phyloP scores from a whole-genome alignment of 2,888 invertebrate species.

The Hydrotaea cyrtoneurina region DNA sequence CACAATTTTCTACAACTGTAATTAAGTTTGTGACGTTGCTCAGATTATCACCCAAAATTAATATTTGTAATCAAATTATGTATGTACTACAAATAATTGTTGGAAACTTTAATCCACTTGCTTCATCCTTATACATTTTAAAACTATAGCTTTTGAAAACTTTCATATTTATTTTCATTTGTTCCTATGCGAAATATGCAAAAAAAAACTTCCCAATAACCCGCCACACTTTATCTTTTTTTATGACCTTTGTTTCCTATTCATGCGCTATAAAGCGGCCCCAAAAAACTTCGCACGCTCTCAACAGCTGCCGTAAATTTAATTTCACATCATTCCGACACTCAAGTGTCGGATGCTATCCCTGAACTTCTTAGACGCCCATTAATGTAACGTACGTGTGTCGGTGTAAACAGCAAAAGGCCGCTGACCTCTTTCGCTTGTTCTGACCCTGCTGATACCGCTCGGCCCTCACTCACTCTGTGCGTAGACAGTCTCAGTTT shows the following conservation, averaged over 20 bases:
- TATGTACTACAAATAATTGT: no score
- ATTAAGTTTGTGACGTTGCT: no score
- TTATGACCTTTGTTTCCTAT: not conserved
- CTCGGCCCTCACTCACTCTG: not conserved
- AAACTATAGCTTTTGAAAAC: no score
- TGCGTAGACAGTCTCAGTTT: conserved; percentile 16
- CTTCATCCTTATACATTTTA: no score
- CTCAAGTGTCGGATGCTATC: not conserved
- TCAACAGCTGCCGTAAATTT: conserved; percentile 5
- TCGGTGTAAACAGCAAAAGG: not conserved
- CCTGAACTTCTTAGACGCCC: not conserved
- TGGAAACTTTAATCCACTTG: no score
- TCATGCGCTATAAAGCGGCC: not conserved
- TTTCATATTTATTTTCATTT: no score
- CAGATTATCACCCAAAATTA: no score
- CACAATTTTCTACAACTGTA: no score
- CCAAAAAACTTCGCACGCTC: not conserved
- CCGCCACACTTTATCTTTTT: not conserved
- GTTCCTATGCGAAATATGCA: no score
- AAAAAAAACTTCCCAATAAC: not conserved
- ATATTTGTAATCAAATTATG: no score
- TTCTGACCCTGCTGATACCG: not conserved
- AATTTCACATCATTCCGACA: conserved; percentile 13
- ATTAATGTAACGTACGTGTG: not conserved
- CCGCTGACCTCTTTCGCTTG: conserved; percentile 10